Evolutionary conservation across 2,888 invertebrate genomes (phyloP), one percentile per base, ranked within the genome.

Genomic region (Lapara coniferarum): DNA sequence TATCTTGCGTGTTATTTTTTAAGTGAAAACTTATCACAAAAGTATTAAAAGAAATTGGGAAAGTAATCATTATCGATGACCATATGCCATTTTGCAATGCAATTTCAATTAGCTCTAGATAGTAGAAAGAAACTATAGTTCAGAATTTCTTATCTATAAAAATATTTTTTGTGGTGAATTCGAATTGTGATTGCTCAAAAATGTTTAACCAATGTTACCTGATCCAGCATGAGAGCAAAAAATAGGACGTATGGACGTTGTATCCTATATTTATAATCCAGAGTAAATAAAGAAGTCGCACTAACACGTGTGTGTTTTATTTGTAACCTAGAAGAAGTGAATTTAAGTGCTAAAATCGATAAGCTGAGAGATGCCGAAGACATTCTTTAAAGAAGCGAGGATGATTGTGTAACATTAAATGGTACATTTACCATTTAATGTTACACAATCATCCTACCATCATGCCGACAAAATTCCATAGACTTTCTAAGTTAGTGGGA

Each of bases 241-340:
- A 80, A 84, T 83, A 82, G 78, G 78, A 81, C 84, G 83, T 88
- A 85, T 86, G 85, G 85, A 87, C 73, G 81, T 83, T 84, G 87
- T 87, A 89, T 86, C 84, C 85, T 86, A 83, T 89, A 86, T 86
- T 85, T 85, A 86, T 87, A 86, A 84, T 85, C 82, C 87, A 86
- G 84, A 87, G 78, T 87, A 89, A 84, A 89, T 88, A 91, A 91
- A 85, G 82, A 88, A 85, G 82, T 89, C 85, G 83, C 89, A 90
- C 88, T 89, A 87, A 84, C 72, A 76, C 75, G 74, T 73, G 58
- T 71, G 75, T 71, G 79, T 86, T 85, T 87, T 75, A 83, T 85
- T 85, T 79, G 44, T 56, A 14, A 52, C 37, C 37, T 37, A 37
- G 7, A 25, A 37, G 37, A 37, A 37, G 8, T 37, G 37, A 37